Percentiles rank a stretch among this genome's conserved stretches.
Evolutionary conservation across 2,797 vertebrate species (phyloP).

Genomic region (Tadarida brasiliensis): DNA sequence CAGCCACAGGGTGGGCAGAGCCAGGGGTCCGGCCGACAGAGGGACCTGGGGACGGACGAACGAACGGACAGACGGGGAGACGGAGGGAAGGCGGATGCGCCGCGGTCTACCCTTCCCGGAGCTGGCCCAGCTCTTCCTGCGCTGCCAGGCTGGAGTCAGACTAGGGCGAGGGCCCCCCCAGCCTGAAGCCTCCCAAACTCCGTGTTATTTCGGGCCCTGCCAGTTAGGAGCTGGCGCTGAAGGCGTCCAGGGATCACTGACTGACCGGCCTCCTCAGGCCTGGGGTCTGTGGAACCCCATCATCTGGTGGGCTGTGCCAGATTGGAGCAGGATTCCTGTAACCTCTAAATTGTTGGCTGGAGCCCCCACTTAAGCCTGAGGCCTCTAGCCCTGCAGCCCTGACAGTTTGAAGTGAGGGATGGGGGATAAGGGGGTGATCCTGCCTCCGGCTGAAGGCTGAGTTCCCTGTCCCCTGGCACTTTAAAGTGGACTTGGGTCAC

Average conservation of each 20-base stretch:
- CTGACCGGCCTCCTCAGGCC: not conserved
- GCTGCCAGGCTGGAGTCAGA: not conserved
- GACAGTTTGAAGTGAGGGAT: not conserved
- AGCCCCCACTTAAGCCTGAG: not conserved
- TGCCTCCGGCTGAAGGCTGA: not conserved
- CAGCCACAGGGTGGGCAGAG: conserved; percentile 53
- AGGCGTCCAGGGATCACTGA: not conserved
- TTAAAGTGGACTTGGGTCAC: not conserved
- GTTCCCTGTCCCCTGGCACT: not conserved
- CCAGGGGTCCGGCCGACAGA: not conserved
- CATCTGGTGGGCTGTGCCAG: not conserved
- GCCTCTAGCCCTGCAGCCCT: not conserved
- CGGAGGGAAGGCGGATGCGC: conserved; percentile 19
- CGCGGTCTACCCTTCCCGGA: conserved; percentile 24
- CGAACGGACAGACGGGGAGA: not conserved
- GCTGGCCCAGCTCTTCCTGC: not conserved
- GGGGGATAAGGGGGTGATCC: not conserved
- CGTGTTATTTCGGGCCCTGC: not conserved
- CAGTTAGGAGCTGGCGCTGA: not conserved
- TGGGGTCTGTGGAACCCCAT: not conserved
- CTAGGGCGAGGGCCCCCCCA: not conserved
- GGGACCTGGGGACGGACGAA: conserved; percentile 46
- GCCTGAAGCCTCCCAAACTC: not conserved
- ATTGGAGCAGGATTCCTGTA: not conserved
- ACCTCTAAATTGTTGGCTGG: not conserved